These are phyloP conservation scores for Pristiophorus japonicus DNA, from an alignment of 2,113 vertebrate species.

Conservation along the genomic window DNA sequence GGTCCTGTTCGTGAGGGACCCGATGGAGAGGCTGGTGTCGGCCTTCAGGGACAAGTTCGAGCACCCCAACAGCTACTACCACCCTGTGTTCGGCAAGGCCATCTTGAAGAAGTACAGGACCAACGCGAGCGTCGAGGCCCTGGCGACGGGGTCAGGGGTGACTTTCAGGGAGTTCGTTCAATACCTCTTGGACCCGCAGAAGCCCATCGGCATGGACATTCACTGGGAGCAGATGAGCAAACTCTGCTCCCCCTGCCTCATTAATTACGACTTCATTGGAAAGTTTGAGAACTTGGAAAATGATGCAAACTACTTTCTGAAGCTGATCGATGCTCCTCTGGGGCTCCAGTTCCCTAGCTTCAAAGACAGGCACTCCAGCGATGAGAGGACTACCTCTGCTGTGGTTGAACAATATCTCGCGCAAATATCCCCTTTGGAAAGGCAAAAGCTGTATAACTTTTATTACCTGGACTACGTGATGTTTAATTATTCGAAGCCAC, in stretches of 20 bases:
- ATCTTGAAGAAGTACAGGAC: slow-evolving; percentile 66
- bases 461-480: slow-evolving; percentile 70
- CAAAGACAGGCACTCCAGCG: slow-evolving; percentile 67
- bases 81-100: slow-evolving; percentile 63
- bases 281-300: slow-evolving; percentile 67
- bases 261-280: slow-evolving; percentile 63
- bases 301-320: slow-evolving; percentile 63
- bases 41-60: slow-evolving; percentile 74
- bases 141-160: slow-evolving; percentile 62
- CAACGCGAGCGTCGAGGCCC: slow-evolving; percentile 50
- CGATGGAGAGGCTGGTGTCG: slow-evolving; percentile 68
- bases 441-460: slow-evolving; percentile 59
- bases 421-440: slow-evolving; percentile 54
- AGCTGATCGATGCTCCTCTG: slow-evolving; percentile 57
- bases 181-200: slow-evolving; percentile 59
- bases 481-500: slow-evolving; percentile 66
- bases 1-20: slow-evolving; percentile 64
- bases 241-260: slow-evolving; percentile 65
- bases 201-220: slow-evolving; percentile 68
- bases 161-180: slow-evolving; percentile 62
- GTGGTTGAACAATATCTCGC: slow-evolving; percentile 62
- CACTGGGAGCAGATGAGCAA: slow-evolving; percentile 67
- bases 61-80: slow-evolving; percentile 67
- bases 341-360: slow-evolving; percentile 62
- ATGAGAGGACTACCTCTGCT: slow-evolving; percentile 60